Evolutionary conservation across 2,797 vertebrate species (phyloP), one percentile per base, ranked within the genome.

Genomic region (Sorex maritimensis): DNA sequence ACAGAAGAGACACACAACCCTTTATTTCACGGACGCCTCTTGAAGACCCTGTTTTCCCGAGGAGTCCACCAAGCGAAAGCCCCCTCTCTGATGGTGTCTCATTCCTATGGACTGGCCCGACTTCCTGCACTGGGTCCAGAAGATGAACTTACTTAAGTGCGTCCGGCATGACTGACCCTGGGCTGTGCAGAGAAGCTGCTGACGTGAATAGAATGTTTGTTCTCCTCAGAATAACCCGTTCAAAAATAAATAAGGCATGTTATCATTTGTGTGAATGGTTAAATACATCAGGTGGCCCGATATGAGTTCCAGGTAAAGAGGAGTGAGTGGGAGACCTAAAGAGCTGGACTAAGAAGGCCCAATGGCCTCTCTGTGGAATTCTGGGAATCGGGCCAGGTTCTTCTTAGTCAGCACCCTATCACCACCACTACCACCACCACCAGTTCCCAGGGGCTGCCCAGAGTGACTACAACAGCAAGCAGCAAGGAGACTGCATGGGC

Each of bases 221-320:
- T 91, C 71, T 26, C 52, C 69, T 94, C 73, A 93, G 68, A 94
- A 81, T 86, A 68, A 68, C 72, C 61, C 68, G 68, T 84, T 52
- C 79, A 30, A 92, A 96, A 94, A 94, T 89, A 95, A 95, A 95
- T 74, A 96, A n/a, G 5, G 30, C 49, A 28, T 92, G 90, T 90
- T 95, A 92, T 88, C 61, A 86, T 90, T 79, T 67, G 10, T 67
- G 38, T 91, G 41, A 68, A 72, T 77, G 34, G 63, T 95, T 83
- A 94, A 95, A 86, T 72, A 83, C 74, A 88, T 41, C 63, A 71
- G 67, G 23, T 83, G 72, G 58, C 77, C 65, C 81, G 19, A 82
- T 61, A 74, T 86, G 86, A 94, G 74, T 92, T 86, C 83, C 49
- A 88, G 81, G 69, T 92, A 92, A 80, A 90, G 67, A 79, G 44